These are phyloP conservation scores for Troides aeacus DNA, from an alignment of 2,888 invertebrate genomes.

Conservation along the genomic window DNA sequence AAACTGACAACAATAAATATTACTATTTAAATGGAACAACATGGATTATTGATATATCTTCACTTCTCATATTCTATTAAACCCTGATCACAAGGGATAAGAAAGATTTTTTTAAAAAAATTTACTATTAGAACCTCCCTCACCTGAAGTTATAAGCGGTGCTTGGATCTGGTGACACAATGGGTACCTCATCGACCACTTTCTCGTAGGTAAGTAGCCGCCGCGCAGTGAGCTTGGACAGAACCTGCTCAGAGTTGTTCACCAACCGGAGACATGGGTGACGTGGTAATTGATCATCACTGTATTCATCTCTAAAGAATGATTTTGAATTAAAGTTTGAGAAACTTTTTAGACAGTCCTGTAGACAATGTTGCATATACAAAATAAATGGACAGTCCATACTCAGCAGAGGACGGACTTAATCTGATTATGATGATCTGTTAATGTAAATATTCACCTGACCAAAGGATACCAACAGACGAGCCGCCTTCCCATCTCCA, in stretches of 20 bases:
- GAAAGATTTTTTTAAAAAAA: too few relatives aligned
- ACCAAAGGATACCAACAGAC: constrained; percentile 98
- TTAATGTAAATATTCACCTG: constrained; percentile 74
- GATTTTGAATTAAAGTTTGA: background rate
- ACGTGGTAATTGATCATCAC: constrained; percentile 85
- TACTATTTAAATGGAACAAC: too few relatives aligned
- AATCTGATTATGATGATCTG: background rate
- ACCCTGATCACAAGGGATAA: too few relatives aligned
- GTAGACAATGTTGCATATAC: too few relatives aligned
- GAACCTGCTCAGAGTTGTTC: constrained; percentile 92
- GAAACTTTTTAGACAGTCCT: too few relatives aligned
- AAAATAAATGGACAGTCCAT: too few relatives aligned
- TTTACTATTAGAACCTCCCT: too few relatives aligned
- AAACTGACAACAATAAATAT: too few relatives aligned
- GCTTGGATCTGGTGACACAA: constrained; percentile 49
- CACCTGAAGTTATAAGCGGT: constrained; percentile 57
- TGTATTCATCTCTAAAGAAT: constrained; percentile 83
- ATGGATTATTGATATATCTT: too few relatives aligned
- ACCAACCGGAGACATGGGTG: constrained; percentile 89
- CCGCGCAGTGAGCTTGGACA: constrained; percentile 89
- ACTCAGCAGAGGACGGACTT: too few relatives aligned
- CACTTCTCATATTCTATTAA: too few relatives aligned
- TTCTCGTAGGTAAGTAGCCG: constrained; percentile 93
- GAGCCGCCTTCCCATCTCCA: constrained; percentile 87
- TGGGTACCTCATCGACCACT: constrained; percentile 67